Evolutionary conservation across 2,888 invertebrate species (phyloP), one percentile per base, ranked within the genome.

Genomic region (Habroteleia sp.): DNA sequence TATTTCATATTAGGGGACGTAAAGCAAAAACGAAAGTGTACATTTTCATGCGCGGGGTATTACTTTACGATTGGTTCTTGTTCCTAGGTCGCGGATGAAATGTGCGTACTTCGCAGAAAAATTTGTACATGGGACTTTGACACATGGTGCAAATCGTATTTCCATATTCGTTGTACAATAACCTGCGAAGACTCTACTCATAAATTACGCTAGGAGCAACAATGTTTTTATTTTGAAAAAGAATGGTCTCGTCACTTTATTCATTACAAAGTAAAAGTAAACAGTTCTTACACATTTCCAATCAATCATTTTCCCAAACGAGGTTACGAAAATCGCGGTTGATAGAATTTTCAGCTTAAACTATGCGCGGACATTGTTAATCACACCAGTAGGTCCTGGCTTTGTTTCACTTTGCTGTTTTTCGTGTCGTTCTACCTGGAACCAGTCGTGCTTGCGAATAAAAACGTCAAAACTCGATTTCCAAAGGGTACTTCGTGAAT

Each of bases 61-160:
- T 52, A 60, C 69, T 60, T 68, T 68, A 68, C 35, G 58, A 68
- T 68, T 58, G 58, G 46, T 16, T 14, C 58, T 68, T 68, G 68
- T 68, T 66, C 46, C 46, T 66, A 42, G 52, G 11, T 17, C 20
- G 44, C 8, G 33, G 17, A 56, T 39, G 44, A 66, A 41, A 42
- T 54, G 44, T 66, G 39, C 14, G 27, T 13, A 10, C n/a, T 50
- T 50, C 16, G 8, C n/a, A 3, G 5, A 60, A 60, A 60, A 60
- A 25, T 41, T 14, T 14, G 14, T 39, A 52, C 35, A 52, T 10
- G 39, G 16, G 13, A 5, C 11, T 20, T 11, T 50, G 37, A 46
- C 58, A 17, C 23, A 20, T 7, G 2, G 10, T n/a, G 35, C 4
- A 29, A 42, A 44, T 44, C 25, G 42, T 52, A 65, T 65, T 65